phyloP scores from a whole-genome alignment of 2,113 vertebrate genomes.

The Caranx melampygus region DNA sequence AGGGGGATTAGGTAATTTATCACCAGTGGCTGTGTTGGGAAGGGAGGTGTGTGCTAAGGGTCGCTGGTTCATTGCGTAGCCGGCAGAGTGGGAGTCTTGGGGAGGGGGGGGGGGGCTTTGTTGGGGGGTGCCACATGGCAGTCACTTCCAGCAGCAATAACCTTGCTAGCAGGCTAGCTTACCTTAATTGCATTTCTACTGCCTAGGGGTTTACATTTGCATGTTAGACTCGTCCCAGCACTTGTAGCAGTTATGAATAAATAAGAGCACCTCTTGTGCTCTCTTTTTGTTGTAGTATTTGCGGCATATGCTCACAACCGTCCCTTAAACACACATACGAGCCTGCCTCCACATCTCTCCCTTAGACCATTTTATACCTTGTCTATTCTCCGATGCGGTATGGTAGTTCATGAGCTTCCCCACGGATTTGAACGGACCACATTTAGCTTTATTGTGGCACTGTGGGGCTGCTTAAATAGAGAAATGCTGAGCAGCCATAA shows the following conservation, averaged over 20 bases:
- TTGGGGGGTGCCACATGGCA: constrained; percentile 47
- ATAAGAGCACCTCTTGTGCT: constrained; percentile 15
- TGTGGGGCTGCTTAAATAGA: constrained; percentile 4
- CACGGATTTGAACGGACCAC: constrained; percentile 17
- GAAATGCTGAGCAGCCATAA: constrained; percentile 42
- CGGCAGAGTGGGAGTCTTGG: constrained; percentile 55
- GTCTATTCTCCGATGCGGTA: constrained; percentile 10
- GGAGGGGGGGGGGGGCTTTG: constrained; percentile 40
- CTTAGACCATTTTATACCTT: neutral
- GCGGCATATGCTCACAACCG: neutral
- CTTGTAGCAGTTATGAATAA: constrained; percentile 26
- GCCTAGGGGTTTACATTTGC: constrained; percentile 40
- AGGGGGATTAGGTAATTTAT: constrained; percentile 75
- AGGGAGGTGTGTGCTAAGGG: constrained; percentile 61
- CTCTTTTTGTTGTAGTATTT: neutral
- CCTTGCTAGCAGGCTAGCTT: constrained; percentile 53
- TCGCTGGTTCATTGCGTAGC: constrained; percentile 68
- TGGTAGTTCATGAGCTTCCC: neutral
- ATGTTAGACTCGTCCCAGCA: constrained; percentile 34
- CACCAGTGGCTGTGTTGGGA: constrained; percentile 65
- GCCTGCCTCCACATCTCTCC: constrained; percentile 7
- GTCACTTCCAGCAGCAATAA: constrained; percentile 41
- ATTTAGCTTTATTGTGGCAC: constrained; percentile 11
- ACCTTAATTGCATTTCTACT: constrained; percentile 64
- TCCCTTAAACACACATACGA: constrained; percentile 9